Percentiles rank a stretch among this genome's conserved stretches.
These are phyloP conservation scores for Mola mola DNA, from an alignment of 2,113 vertebrate genomes.

Conservation along the genomic window DNA sequence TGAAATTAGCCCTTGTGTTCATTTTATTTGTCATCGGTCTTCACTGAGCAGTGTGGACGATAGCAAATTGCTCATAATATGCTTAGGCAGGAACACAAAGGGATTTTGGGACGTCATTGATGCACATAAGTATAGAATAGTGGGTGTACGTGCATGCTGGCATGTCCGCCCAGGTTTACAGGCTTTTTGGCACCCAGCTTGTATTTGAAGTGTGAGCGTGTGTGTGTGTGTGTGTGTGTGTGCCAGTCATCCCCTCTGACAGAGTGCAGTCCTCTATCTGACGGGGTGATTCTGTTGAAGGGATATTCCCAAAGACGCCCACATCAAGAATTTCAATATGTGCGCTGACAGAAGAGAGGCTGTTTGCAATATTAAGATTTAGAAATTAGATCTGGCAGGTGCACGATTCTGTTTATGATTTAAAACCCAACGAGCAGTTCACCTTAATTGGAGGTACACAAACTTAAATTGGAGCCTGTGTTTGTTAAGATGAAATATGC, in stretches of 20 bases:
- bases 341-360: no score
- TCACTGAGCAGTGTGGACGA: conserved; percentile 35
- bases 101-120: conserved; percentile 45
- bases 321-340: no score
- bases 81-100: conserved; percentile 50
- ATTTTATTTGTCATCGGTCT: conserved; percentile 52
- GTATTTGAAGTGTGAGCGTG: conserved; percentile 11
- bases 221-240: conserved; percentile 19
- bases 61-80: conserved; percentile 62
- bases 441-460: no score
- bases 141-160: conserved; percentile 21
- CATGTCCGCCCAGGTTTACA: conserved; percentile 6
- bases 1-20: conserved; percentile 51
- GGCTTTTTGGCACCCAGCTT: conserved; percentile 17
- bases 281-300: no score
- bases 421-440: no score
- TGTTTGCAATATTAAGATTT: no score
- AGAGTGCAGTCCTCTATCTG: neutral
- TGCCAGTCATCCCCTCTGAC: conserved; percentile 9
- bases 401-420: no score
- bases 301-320: no score
- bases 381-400: no score
- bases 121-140: conserved; percentile 46
- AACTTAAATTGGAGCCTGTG: no score
- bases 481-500: no score